A percentile compares a stretch with the other conserved stretches of the same genome.
These are phyloP conservation scores for Lycaon pictus DNA, from an alignment of 2,113 vertebrate genomes.

Conservation along the genomic window DNA sequence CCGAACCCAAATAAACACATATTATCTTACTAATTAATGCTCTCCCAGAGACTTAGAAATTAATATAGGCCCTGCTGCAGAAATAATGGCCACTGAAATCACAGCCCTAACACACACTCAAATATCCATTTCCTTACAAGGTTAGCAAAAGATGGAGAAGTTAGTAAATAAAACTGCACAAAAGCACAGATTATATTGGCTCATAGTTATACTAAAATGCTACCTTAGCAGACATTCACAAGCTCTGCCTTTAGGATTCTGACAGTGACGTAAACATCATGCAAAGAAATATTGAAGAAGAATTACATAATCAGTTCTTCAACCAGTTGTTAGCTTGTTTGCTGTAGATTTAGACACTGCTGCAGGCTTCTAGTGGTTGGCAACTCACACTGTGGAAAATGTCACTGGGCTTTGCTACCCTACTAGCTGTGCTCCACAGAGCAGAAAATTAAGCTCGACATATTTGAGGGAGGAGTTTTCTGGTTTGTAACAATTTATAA, in stretches of 20 bases:
- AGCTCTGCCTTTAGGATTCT: background rate
- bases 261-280: background rate
- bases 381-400: slow-evolving; percentile 80
- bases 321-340: slow-evolving; percentile 78
- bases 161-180: background rate
- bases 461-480: slow-evolving; percentile 84
- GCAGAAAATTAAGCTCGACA: slow-evolving; percentile 89
- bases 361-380: slow-evolving; percentile 83
- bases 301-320: slow-evolving; percentile 77
- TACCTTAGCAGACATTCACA: background rate
- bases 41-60: slow-evolving; percentile 39
- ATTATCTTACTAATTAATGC: slow-evolving; percentile 60
- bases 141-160: background rate
- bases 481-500: slow-evolving; percentile 84
- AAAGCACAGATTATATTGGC: background rate
- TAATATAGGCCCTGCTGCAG: background rate
- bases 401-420: slow-evolving; percentile 84
- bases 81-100: slow-evolving; percentile 22
- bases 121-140: background rate
- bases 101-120: background rate
- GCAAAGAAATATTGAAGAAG: slow-evolving; percentile 62
- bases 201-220: background rate
- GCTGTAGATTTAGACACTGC: slow-evolving; percentile 76
- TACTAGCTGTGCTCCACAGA: slow-evolving; percentile 86
- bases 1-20: background rate